Base-by-base conservation (phyloP, 35 echinoderm and acorn worm species). In the Ophiothrix spiculata region DNA sequence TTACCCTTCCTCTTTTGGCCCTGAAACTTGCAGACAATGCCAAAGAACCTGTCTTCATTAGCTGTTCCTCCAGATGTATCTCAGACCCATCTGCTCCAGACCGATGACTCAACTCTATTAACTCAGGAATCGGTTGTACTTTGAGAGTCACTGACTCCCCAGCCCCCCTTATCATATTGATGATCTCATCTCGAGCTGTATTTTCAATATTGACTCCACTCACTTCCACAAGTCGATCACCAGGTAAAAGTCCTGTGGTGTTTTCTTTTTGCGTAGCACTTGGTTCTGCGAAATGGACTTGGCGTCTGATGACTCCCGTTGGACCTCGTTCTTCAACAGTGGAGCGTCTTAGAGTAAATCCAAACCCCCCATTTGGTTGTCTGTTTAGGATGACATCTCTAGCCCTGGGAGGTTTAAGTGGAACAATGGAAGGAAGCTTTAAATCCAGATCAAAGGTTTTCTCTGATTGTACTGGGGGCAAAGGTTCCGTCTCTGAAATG, bases 271-370 rank as follows among this genome's bases (percentile, higher is more conserved):
- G 84, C 0, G 89, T 86, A 12, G 91, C 45, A 77, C 95, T 93
- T 6, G 95, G 95, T 56, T 98, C 95, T 0, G 95, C 95, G 91
- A 98, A 98, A 76, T 98, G 95, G 32, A 98, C 92, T 14, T 91
- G 83, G 40, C 89, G 86, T 37, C 93, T 90, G 21, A 94, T 87
- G 14, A 46, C 56, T 21, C 91, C 86, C 12, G 75, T 73, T 4
- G 89, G 86, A 31, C 86, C 76, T 0, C 88, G 85, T 36, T 94
- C 95, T 76, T 91, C 89, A 19, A 98, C 86, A 36, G 88, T 91
- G 64, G 91, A 91, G 69, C 95, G 84, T 8, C 95, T 85, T 31
- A 98, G 83, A 0, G 95, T 94, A 75, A 98, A 98, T 49, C 95
- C 95, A 79, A 94, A 98, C 14, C 91, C 95, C 17, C 95, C 95